phyloP scores from a whole-genome alignment of 2,113 vertebrate species.

The Tricholaema leucomelas region DNA sequence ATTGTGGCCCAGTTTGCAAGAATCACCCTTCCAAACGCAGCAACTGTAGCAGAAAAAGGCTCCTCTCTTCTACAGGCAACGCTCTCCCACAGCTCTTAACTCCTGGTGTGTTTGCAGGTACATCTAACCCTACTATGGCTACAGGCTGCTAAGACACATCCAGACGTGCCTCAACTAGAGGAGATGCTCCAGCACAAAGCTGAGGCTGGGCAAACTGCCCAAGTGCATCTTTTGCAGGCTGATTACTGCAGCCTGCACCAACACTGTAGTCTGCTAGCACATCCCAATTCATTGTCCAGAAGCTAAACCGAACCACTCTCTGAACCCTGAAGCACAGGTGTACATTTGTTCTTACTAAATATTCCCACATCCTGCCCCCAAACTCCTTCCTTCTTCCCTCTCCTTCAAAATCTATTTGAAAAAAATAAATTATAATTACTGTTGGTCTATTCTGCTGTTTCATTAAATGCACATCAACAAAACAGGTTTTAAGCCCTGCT shows the following conservation, averaged over 20 bases:
- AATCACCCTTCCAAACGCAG: neutral
- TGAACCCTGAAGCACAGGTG: neutral
- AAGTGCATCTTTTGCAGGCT: neutral
- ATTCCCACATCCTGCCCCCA: neutral
- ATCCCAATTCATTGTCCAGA: neutral
- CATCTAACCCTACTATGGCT: neutral
- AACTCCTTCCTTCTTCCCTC: neutral
- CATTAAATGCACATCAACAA: neutral
- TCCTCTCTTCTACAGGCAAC: neutral
- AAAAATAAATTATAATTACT: neutral
- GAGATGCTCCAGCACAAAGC: neutral
- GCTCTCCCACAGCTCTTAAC: neutral
- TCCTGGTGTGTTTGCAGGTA: neutral
- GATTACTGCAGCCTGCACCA: neutral
- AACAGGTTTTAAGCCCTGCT: neutral
- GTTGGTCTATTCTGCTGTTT: neutral
- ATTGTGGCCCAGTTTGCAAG: neutral
- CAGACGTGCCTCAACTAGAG: neutral
- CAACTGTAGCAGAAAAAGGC: neutral
- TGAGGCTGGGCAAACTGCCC: neutral
- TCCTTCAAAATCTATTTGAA: neutral
- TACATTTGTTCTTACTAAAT: accelerated
- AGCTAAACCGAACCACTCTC: neutral
- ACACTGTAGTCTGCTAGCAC: neutral
- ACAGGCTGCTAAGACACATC: neutral